A percentile compares a stretch with the other conserved stretches of the same genome.
Conservation (phyloP, 2,113 vertebrate species). For the Edolisoma coerulescens region DNA sequence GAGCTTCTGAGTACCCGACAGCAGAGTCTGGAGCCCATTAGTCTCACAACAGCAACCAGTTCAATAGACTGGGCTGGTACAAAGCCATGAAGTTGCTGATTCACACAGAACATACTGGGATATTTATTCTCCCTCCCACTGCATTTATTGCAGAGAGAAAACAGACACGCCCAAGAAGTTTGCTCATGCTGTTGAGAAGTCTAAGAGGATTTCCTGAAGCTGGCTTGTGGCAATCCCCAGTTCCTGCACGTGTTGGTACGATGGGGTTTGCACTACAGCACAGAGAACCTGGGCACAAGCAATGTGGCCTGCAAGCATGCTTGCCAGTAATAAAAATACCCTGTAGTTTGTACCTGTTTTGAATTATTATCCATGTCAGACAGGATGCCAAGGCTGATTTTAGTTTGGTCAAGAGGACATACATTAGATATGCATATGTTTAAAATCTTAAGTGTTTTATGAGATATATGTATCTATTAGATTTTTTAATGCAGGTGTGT, state of each 20-base stretch:
- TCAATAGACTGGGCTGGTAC: not conserved
- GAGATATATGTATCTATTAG: not conserved
- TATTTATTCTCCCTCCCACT: not conserved
- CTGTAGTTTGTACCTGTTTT: not conserved
- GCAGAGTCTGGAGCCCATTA: not conserved
- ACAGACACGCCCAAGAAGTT: not conserved
- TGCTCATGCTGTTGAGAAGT: not conserved
- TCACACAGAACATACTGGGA: not conserved
- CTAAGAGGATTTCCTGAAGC: constrained; percentile 43
- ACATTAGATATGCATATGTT: not conserved
- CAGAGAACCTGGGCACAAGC: not conserved
- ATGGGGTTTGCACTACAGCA: not conserved
- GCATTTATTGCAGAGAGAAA: not conserved
- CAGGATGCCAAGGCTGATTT: not conserved
- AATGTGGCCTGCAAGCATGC: not conserved
- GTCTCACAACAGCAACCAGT: not conserved
- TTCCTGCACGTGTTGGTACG: not conserved
- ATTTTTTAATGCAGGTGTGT: not conserved
- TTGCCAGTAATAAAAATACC: not conserved
- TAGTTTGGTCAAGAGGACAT: not conserved
- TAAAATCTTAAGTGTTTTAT: not conserved
- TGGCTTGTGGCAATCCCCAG: constrained; percentile 6
- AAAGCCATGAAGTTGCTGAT: not conserved
- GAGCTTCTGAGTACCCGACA: not conserved
- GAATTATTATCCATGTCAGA: not conserved